Conservation (phyloP, 2,113 vertebrate species). For the Salvelinus sp. region DNA sequence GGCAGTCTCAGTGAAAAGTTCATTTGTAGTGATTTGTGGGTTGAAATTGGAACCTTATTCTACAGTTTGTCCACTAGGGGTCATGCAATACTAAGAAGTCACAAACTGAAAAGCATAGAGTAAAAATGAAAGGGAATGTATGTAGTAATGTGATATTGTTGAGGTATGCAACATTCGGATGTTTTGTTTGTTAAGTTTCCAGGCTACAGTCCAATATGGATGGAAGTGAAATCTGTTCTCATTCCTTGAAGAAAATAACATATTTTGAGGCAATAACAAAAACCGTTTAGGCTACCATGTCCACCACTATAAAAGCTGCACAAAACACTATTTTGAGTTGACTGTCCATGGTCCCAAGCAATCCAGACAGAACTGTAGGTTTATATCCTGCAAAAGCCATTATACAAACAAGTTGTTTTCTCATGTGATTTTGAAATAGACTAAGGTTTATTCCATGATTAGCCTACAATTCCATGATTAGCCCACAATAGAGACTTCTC, state of each 20-base stretch:
- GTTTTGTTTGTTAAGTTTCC: background rate
- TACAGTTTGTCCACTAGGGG: background rate
- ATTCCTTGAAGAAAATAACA: background rate
- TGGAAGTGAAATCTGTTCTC: background rate
- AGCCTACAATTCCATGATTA: too few relatives aligned
- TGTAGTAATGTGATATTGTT: background rate
- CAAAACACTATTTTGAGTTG: too few relatives aligned
- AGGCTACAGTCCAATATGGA: background rate
- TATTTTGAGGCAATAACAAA: background rate
- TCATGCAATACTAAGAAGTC: background rate
- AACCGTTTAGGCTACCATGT: background rate
- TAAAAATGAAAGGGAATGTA: background rate
- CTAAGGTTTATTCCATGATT: too few relatives aligned
- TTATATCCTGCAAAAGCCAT: too few relatives aligned
- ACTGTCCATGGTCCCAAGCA: too few relatives aligned
- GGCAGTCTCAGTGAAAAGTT: background rate
- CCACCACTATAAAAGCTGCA: too few relatives aligned
- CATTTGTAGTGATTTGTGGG: background rate
- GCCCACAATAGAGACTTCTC: too few relatives aligned
- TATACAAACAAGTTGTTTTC: too few relatives aligned
- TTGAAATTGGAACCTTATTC: background rate
- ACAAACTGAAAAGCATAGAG: background rate
- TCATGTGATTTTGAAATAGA: too few relatives aligned
- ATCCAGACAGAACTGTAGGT: too few relatives aligned
- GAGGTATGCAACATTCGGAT: background rate